Evolutionary conservation across 1,140 invertebrate genomes (phyloP), one percentile per base, ranked within the genome.

Genomic region (Eurytemora carolleeae): DNA sequence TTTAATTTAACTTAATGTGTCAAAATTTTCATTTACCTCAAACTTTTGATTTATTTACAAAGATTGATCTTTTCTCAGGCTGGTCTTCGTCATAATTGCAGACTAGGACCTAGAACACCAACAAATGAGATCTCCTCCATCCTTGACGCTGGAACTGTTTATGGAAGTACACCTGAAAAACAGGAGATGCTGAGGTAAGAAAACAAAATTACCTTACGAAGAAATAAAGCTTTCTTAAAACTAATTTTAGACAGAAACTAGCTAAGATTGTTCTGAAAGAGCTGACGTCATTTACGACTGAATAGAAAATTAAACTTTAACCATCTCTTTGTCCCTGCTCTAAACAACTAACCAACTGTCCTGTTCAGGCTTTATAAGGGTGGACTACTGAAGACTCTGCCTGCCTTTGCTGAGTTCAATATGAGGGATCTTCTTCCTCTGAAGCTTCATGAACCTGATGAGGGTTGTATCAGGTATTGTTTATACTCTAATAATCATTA

Each of bases 401-500:
- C 87, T 24, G 84, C 86, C 0, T 92, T 93, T 71, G 44, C 25
- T 73, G 80, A 61, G 65, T 87, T 87, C 67, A 87, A 87, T 0
- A 71, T 92, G 0, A 91, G 90, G 70, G 88, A 92, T 70, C 73
- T 93, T 54, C 71, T 93, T 16, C 89, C 89, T 0, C 73, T 91
- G n/a, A 92, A 91, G 69, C 73, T 89, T 24, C 84, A 89, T 65
- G 83, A 89, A 63, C 88, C 89, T 2, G 88, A 91, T 71, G 85
- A 90, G 74, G 88, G 87, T n/a, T 93, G 88, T 71, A 90, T 86
- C 1, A 74, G 31, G 31, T 44, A 44, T 12, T n/a, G n/a, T n/a
- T n/a, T n/a, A n/a, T n/a, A n/a, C n/a, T n/a, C n/a, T n/a, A n/a
- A n/a, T n/a, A n/a, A n/a, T n/a, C n/a, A n/a, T n/a, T n/a, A n/a